phyloP scores from a whole-genome alignment of 2,113 vertebrate species.

The Eleginops maclovinus region DNA sequence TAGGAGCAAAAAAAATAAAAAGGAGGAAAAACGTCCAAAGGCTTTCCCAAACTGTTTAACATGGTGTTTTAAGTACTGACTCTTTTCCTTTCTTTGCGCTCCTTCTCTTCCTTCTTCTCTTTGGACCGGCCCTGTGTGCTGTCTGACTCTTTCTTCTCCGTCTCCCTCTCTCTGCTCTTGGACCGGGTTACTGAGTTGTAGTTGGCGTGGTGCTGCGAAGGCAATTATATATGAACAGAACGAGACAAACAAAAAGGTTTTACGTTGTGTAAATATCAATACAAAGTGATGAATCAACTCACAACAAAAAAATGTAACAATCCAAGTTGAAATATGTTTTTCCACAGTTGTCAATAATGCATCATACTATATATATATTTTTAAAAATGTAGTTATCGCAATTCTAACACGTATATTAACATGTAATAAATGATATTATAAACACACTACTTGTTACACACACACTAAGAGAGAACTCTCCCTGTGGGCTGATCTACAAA shows the following conservation, averaged over 20 bases:
- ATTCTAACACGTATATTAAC: background rate
- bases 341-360: background rate
- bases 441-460: no score
- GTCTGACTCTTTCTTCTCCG: slow-evolving; percentile 81
- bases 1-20: background rate
- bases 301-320: no score
- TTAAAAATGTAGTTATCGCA: no score
- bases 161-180: slow-evolving; percentile 83
- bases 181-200: slow-evolving; percentile 80
- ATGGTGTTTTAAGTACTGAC: slow-evolving; percentile 60
- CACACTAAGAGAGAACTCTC: no score
- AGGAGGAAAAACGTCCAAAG: background rate
- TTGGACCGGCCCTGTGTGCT: slow-evolving; percentile 73
- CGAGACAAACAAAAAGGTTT: no score
- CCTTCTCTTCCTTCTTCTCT: slow-evolving; percentile 84
- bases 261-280: no score
- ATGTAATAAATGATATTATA: background rate
- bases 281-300: no score
- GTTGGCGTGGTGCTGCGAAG: slow-evolving; percentile 75
- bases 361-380: background rate
- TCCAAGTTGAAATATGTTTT: background rate
- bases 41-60: background rate
- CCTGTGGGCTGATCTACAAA: background rate
- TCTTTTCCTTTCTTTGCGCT: slow-evolving; percentile 80
- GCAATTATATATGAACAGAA: slow-evolving; percentile 52